These are phyloP conservation scores for Macropis europaea DNA, from an alignment of 2,888 invertebrate species.

Conservation along the genomic window DNA sequence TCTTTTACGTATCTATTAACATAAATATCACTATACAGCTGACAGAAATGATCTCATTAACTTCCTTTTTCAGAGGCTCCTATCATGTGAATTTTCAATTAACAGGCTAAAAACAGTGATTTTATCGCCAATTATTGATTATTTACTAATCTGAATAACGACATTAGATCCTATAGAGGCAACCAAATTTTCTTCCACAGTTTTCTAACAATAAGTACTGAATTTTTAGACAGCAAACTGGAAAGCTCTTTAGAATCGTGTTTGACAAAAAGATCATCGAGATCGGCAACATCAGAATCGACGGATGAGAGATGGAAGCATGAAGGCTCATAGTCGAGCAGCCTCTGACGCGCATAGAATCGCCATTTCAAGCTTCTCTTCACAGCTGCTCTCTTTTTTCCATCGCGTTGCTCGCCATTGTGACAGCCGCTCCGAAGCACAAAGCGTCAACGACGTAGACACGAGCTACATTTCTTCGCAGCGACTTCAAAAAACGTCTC, in stretches of 20 bases:
- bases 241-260: background rate
- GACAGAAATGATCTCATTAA: too few relatives aligned
- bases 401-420: constrained; percentile 49
- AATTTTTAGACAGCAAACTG: background rate
- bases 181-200: too few relatives aligned
- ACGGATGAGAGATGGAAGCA: constrained; percentile 18
- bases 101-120: too few relatives aligned
- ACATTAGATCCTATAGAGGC: too few relatives aligned
- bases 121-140: too few relatives aligned
- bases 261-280: constrained; percentile 15
- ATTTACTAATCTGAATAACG: too few relatives aligned
- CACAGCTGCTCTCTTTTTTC: constrained; percentile 54
- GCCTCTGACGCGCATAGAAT: constrained; percentile 64
- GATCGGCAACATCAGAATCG: constrained; percentile 26
- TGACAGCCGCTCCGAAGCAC: constrained; percentile 42
- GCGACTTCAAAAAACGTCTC: constrained; percentile 28
- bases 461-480: constrained; percentile 66
- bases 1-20: too few relatives aligned
- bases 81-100: too few relatives aligned
- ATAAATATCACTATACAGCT: too few relatives aligned
- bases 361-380: constrained; percentile 67
- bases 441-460: constrained; percentile 40
- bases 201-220: too few relatives aligned
- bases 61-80: too few relatives aligned
- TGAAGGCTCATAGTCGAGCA: constrained; percentile 37